A percentile compares a stretch with the other conserved stretches of the same genome.
phyloP scores from a whole-genome alignment of 2,888 invertebrate species.

The Apocheima hispidaria region DNA sequence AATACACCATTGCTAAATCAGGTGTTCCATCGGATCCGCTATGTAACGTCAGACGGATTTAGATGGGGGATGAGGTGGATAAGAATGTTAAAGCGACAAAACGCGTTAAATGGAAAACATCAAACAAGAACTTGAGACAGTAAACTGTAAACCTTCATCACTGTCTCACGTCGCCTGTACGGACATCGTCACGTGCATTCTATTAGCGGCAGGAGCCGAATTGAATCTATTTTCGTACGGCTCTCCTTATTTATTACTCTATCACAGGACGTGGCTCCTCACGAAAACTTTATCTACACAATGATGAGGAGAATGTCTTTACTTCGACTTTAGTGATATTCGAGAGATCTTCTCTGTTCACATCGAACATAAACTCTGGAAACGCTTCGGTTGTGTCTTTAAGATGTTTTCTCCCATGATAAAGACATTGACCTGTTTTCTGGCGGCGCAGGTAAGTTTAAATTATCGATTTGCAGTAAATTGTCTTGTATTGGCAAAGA shows the following conservation, averaged over 20 bases:
- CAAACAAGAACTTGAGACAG: not conserved
- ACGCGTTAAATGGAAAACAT: not conserved
- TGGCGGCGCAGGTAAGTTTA: too few species aligned
- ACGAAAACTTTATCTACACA: conserved; percentile 15
- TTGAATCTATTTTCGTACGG: conserved; percentile 57
- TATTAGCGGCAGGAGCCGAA: conserved; percentile 57
- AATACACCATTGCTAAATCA: too few species aligned
- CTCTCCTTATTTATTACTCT: conserved; percentile 40
- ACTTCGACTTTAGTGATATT: not conserved
- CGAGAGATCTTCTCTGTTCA: not conserved
- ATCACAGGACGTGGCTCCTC: conserved; percentile 26
- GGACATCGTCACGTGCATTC: conserved; percentile 57
- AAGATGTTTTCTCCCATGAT: too few species aligned
- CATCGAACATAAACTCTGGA: not conserved
- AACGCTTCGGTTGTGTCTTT: not conserved
- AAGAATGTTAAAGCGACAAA: not conserved
- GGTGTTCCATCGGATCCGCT: too few species aligned
- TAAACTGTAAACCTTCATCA: conserved; percentile 12
- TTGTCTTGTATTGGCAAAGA: too few species aligned
- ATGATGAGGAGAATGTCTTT: conserved; percentile 3
- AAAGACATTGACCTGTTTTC: too few species aligned
- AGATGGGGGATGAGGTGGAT: not conserved
- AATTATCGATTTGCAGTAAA: too few species aligned
- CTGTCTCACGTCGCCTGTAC: conserved; percentile 7
- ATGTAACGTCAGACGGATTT: too few species aligned